Percentiles rank a stretch among this genome's conserved stretches.
Conservation (phyloP, 2,888 invertebrate genomes). For the Zaprionus obscuricornis region DNA sequence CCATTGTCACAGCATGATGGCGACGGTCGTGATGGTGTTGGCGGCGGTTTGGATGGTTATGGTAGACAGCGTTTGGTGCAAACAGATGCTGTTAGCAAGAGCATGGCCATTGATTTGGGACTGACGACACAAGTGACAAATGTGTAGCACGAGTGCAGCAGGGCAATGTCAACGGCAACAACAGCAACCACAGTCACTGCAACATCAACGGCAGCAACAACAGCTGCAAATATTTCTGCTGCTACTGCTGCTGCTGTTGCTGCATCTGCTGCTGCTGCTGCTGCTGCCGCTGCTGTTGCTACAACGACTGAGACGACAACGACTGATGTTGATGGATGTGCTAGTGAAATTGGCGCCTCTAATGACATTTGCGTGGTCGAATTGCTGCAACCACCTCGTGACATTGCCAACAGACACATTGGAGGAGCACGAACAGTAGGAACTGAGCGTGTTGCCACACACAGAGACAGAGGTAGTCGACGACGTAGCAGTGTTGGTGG, state of each 20-base stretch:
- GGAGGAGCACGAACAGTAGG: constrained; percentile 4
- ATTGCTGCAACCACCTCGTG: constrained; percentile 43
- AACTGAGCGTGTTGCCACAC: constrained; percentile 1
- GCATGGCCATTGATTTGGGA: constrained; percentile 71
- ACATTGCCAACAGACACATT: constrained; percentile 14
- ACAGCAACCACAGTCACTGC: constrained; percentile 27
- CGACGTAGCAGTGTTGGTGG: constrained; percentile 62
- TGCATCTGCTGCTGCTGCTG: constrained; percentile 15
- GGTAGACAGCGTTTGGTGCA: constrained; percentile 65
- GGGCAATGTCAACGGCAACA: constrained; percentile 53
- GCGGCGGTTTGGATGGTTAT: constrained; percentile 57
- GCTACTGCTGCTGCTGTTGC: constrained; percentile 29
- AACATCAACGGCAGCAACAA: constrained; percentile 12
- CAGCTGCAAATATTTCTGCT: too few relatives aligned
- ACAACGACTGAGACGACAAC: constrained; percentile 37
- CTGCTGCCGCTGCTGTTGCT: constrained; percentile 16
- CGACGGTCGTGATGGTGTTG: constrained; percentile 42
- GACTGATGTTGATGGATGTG: constrained; percentile 66
- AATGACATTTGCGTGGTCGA: constrained; percentile 72
- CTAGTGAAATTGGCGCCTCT: constrained; percentile 33
- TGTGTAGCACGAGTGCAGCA: constrained; percentile 82
- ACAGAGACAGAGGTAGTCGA: constrained; percentile 13
- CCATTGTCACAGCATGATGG: constrained; percentile 81
- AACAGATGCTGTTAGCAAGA: constrained; percentile 75
- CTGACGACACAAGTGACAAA: constrained; percentile 83